Base-by-base conservation (phyloP, 2,113 vertebrate genomes). In the Hymenochirus boettgeri region DNA sequence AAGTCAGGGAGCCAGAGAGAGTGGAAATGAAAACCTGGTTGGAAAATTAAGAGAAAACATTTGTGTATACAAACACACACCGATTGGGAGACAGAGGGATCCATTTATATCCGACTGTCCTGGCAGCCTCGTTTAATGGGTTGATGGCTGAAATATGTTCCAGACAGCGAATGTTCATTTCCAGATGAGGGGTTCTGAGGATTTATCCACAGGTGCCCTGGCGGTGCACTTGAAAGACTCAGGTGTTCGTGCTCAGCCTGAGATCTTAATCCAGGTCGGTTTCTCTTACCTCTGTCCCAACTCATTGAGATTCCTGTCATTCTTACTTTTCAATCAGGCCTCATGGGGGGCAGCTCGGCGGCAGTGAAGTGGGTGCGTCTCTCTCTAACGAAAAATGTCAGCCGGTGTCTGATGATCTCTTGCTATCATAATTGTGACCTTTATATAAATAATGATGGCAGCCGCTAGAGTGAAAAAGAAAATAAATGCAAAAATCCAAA, bases 231-330 rank as follows among this genome's bases (percentile, higher is more conserved):
- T 53, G 47, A 67, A 60, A 60, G 65, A 24, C 24, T 45, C 65
- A 59, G 56, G 33, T 67, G 56, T 59, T 27, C 29, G 29, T 33
- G 54, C 54, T 57, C 54, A 45, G 55, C 56, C 56, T 29, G 47
- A 67, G 33, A 59, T 59, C 64, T 59, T 29, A 67, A 67, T 67
- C 64, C 55, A 52, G 31, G 2, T 24, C 25, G 46, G 64, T 18
- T 52, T 58, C 27, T 58, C 46, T 51, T 67, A 59, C 55, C 33
- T 18, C 35, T 57, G 48, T 37, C 24, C 46, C 47, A 23, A 35
- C 39, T 48, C 53, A 57, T 66, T 51, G 50, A 67, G 64, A 59
- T 67, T 59, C 64, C 25, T 67, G 46, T 29, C 46, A 67, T 67
- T 67, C 64, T 52, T 57, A 35, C 33, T 58, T 52, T 47, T 50